These are phyloP conservation scores for Pteria penguin DNA, from an alignment of 2,888 invertebrate species.

Conservation along the genomic window DNA sequence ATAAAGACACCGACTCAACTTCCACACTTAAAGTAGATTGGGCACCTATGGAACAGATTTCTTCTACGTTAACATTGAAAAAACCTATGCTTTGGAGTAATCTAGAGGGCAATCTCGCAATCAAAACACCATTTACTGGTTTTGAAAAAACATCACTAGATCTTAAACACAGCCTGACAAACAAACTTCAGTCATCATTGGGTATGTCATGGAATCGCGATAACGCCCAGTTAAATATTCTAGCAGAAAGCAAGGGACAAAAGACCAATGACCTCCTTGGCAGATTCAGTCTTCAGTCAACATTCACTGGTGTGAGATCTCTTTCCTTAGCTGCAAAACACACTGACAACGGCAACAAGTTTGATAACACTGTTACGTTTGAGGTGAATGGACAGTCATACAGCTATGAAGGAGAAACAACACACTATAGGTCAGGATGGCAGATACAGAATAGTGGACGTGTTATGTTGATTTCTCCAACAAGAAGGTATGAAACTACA, in stretches of 20 bases:
- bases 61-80: too few species aligned
- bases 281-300: slow-evolving; percentile 56
- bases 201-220: slow-evolving; percentile 53
- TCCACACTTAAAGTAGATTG: too few species aligned
- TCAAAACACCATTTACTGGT: too few species aligned
- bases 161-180: slow-evolving; percentile 47
- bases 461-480: slow-evolving; percentile 53
- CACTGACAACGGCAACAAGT: slow-evolving; percentile 45
- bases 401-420: slow-evolving; percentile 50
- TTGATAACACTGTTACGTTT: slow-evolving; percentile 35
- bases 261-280: slow-evolving; percentile 60
- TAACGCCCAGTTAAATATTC: slow-evolving; percentile 46
- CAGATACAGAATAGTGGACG: slow-evolving; percentile 59
- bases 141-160: slow-evolving; percentile 49
- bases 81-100: too few species aligned
- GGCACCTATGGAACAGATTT: too few species aligned
- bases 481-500: slow-evolving; percentile 42
- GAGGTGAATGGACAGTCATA: slow-evolving; percentile 48
- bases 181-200: slow-evolving; percentile 45
- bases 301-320: slow-evolving; percentile 38
- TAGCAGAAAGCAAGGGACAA: slow-evolving; percentile 53
- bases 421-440: slow-evolving; percentile 46
- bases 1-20: too few species aligned
- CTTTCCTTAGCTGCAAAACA: slow-evolving; percentile 47
- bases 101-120: too few species aligned